Conservation (phyloP, 2,797 vertebrate genomes). For the Sebastes baramenuke region DNA sequence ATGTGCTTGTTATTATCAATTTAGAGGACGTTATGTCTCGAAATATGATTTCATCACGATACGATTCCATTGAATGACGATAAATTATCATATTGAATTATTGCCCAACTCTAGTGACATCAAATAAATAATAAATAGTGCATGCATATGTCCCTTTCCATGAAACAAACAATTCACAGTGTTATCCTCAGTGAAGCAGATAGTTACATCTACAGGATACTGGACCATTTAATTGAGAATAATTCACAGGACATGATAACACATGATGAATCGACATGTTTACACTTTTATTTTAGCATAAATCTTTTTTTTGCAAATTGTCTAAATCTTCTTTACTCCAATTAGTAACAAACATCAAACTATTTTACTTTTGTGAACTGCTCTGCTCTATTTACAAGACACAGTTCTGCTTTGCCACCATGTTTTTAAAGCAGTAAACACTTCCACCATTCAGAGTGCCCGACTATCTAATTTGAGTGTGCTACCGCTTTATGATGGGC, state of each 20-base stretch:
- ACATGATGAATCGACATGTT: neutral
- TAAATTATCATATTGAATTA: no score
- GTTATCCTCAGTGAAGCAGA: neutral
- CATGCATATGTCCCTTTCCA: neutral
- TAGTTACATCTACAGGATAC: neutral
- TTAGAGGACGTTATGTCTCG: no score
- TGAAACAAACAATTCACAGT: neutral
- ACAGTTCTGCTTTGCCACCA: neutral
- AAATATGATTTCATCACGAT: no score
- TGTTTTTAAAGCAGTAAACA: constrained; percentile 38
- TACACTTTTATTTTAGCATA: neutral
- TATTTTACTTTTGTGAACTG: neutral
- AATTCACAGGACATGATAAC: neutral
- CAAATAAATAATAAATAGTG: neutral
- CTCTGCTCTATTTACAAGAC: constrained; percentile 2
- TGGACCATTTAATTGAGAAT: neutral
- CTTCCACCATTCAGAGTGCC: constrained; percentile 3
- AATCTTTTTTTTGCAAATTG: neutral
- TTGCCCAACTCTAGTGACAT: no score
- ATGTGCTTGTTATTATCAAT: no score
- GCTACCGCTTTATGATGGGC: constrained; percentile 47
- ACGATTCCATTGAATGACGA: no score
- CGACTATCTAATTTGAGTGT: constrained; percentile 14
- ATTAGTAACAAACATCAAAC: neutral
- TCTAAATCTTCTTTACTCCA: neutral